These are phyloP conservation scores for fruit fly (Drosophila melanogaster) DNA, from an alignment of 1,140 invertebrate genomes.

Conservation along the genomic window DNA sequence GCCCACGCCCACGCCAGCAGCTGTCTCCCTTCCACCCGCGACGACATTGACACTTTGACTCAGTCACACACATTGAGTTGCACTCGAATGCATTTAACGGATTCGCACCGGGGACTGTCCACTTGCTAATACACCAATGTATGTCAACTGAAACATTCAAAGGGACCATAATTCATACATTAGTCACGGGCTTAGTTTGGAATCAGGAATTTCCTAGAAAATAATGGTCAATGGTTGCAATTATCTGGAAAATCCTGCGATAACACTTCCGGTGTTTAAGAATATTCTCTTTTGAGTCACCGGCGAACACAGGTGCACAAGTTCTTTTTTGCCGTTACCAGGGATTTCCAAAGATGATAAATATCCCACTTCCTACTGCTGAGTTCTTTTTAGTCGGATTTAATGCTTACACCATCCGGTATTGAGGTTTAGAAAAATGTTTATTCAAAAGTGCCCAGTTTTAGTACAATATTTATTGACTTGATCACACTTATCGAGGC, in stretches of 20 bases:
- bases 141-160: background rate
- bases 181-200: conserved; percentile 14
- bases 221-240: no score
- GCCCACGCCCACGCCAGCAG: conserved; percentile 23
- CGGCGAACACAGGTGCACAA: no score
- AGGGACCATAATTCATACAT: conserved; percentile 2
- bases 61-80: conserved; percentile 6
- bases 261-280: no score
- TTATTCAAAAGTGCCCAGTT: no score
- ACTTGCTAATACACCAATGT: background rate
- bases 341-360: background rate
- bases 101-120: conserved; percentile 9
- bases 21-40: conserved; percentile 10
- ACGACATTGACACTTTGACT: conserved; percentile 64
- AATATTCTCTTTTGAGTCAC: no score
- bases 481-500: no score
- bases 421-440: no score
- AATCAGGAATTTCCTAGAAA: no score
- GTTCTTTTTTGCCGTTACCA: background rate
- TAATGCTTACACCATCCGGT: no score
- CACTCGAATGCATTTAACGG: conserved; percentile 15
- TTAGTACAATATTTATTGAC: no score
- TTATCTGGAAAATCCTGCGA: no score
- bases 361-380: background rate
- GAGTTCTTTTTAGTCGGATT: no score